Percentiles rank a stretch among this genome's conserved stretches.
These are phyloP conservation scores for Heliconius charithonia DNA, from an alignment of 2,888 invertebrate species.

Conservation along the genomic window DNA sequence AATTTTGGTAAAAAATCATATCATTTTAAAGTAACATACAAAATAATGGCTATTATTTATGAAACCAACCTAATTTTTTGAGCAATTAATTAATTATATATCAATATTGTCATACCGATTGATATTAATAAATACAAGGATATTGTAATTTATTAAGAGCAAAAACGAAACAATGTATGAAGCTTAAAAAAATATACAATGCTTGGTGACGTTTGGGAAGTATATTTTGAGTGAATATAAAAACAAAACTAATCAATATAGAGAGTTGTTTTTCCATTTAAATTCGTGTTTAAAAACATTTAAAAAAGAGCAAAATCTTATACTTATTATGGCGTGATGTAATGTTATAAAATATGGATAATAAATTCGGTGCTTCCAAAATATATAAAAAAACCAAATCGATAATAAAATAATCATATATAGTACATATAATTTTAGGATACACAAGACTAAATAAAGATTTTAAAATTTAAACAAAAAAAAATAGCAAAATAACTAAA, in stretches of 20 bases:
- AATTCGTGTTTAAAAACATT: not conserved
- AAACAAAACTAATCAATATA: not conserved
- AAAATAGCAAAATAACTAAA: slow-evolving; percentile 5
- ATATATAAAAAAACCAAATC: not conserved
- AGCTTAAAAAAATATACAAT: not conserved
- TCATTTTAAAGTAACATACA: no score
- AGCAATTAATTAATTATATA: no score
- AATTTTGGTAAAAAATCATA: no score
- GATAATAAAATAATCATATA: not conserved
- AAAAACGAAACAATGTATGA: no score
- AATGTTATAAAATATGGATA: not conserved
- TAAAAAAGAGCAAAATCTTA: not conserved
- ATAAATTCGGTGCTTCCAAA: not conserved
- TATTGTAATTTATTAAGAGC: no score
- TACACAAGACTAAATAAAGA: not conserved
- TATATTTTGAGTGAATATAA: not conserved
- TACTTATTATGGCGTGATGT: not conserved
- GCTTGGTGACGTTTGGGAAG: slow-evolving; percentile 11
- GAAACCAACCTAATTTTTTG: no score
- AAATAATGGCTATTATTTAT: no score
- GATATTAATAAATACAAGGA: no score
- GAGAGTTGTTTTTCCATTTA: slow-evolving; percentile 2
- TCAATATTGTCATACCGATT: no score
- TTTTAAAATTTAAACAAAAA: not conserved
- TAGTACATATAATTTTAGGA: not conserved